phyloP scores from a whole-genome alignment of 2,113 vertebrate species.

The Podarcis cretensis region DNA sequence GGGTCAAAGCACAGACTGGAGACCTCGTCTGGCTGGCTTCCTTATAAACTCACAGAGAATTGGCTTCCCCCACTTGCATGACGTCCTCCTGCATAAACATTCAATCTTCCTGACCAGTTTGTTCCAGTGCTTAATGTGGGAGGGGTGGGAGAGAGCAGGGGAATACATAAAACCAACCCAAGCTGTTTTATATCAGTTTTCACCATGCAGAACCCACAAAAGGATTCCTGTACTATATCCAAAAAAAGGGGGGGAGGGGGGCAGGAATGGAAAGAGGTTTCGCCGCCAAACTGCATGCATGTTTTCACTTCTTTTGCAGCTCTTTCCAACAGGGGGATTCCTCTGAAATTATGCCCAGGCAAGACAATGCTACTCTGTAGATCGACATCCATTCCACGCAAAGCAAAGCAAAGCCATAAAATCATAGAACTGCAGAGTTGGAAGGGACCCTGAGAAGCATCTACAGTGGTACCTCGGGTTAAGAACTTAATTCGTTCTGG shows the following conservation, averaged over 20 bases:
- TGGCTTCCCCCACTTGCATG: constrained; percentile 67
- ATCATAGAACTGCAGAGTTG: too few relatives aligned
- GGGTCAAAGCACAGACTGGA: constrained; percentile 78
- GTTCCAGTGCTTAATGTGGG: constrained; percentile 77
- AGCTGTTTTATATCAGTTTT: constrained; percentile 76
- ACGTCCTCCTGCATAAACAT: constrained; percentile 79
- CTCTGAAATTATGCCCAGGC: constrained; percentile 11
- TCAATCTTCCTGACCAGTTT: constrained; percentile 71
- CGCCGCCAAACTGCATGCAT: constrained; percentile 46
- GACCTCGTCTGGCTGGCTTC: constrained; percentile 81
- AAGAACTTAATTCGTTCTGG: too few relatives aligned
- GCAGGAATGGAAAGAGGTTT: constrained; percentile 27
- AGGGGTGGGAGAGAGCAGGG: constrained; percentile 26
- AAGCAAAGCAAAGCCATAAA: neutral
- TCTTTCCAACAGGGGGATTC: constrained; percentile 5
- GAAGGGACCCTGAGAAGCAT: too few relatives aligned
- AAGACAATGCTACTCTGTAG: neutral
- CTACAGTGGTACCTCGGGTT: too few relatives aligned
- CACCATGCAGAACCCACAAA: constrained; percentile 57
- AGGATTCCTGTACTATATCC: constrained; percentile 65
- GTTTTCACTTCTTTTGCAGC: constrained; percentile 20
- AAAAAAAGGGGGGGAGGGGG: constrained; percentile 12
- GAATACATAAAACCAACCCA: constrained; percentile 65
- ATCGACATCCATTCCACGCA: neutral
- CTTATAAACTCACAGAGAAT: constrained; percentile 74